Conservation (phyloP, 2,888 invertebrate genomes). For the Nineta flava region DNA sequence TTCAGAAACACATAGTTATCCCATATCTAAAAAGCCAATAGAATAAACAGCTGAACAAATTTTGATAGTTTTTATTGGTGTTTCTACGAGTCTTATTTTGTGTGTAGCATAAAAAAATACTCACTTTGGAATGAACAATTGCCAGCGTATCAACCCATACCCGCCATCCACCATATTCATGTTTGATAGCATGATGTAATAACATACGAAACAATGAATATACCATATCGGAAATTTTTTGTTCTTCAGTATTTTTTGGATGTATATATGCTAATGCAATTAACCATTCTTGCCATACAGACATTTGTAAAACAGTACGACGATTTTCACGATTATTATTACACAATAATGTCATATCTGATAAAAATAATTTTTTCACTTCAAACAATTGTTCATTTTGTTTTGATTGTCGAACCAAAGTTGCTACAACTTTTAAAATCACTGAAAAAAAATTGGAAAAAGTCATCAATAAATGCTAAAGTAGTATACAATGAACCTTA, state of each 20-base stretch:
- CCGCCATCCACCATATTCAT: slow-evolving; percentile 98
- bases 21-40: too few relatives aligned
- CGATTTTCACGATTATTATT: slow-evolving; percentile 95
- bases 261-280: slow-evolving; percentile 98
- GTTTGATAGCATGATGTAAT: slow-evolving; percentile 96
- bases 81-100: too few relatives aligned
- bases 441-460: slow-evolving; percentile 38
- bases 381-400: slow-evolving; percentile 80
- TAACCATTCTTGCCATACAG: slow-evolving; percentile 99
- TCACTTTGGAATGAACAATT: slow-evolving; percentile 95
- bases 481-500: not conserved
- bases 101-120: not conserved
- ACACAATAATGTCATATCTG: slow-evolving; percentile 96
- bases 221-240: slow-evolving; percentile 95
- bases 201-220: slow-evolving; percentile 95
- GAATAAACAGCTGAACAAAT: too few relatives aligned
- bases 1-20: too few relatives aligned
- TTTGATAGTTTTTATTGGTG: too few relatives aligned
- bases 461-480: not conserved
- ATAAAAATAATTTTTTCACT: slow-evolving; percentile 90
- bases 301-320: slow-evolving; percentile 96
- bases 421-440: slow-evolving; percentile 97
- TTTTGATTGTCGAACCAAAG: slow-evolving; percentile 90
- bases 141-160: slow-evolving; percentile 99
- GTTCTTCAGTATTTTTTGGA: slow-evolving; percentile 87